Percentiles rank a stretch among this genome's conserved stretches.
Evolutionary conservation across 2,888 invertebrate species (phyloP).

Genomic region (Zonitis immaculata): DNA sequence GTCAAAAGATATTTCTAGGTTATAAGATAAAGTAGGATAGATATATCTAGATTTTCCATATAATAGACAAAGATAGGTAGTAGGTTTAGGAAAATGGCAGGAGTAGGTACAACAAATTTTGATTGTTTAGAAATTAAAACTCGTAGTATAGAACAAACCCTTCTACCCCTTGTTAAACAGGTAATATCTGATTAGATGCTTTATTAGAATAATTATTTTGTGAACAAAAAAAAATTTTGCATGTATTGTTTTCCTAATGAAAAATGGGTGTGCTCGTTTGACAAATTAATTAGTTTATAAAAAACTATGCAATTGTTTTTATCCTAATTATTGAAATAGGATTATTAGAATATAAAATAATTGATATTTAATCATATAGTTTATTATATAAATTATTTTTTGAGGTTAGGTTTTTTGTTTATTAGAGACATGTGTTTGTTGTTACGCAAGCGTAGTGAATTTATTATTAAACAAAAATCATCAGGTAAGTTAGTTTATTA

Average conservation of each 20-base stretch:
- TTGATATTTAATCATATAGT: too few relatives aligned
- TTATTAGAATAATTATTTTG: slow-evolving; percentile 15
- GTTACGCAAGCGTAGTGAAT: slow-evolving; percentile 31
- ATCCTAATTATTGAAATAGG: too few relatives aligned
- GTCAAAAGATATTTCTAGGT: slow-evolving; percentile 23
- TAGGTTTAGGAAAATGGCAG: slow-evolving; percentile 54
- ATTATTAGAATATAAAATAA: too few relatives aligned
- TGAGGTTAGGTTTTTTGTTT: slow-evolving; percentile 34
- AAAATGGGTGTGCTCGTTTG: slow-evolving; percentile 17
- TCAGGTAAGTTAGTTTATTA: too few relatives aligned
- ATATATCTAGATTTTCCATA: slow-evolving; percentile 18
- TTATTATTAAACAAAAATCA: slow-evolving; percentile 11
- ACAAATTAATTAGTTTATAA: slow-evolving; percentile 19
- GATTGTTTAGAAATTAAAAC: slow-evolving; percentile 79
- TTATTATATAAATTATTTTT: too few relatives aligned
- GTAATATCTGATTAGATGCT: slow-evolving; percentile 53
- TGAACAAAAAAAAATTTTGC: slow-evolving; percentile 1
- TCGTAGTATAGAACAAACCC: slow-evolving; percentile 90
- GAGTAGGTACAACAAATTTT: slow-evolving; percentile 55
- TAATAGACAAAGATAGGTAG: slow-evolving; percentile 32
- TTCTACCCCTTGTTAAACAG: slow-evolving; percentile 92
- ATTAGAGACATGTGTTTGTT: slow-evolving; percentile 33
- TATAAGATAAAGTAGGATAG: slow-evolving; percentile 30
- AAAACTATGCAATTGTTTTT: too few relatives aligned
- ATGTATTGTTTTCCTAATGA: too few relatives aligned